These are phyloP conservation scores for Drosophila lacertosa DNA, from an alignment of 1,140 invertebrate genomes.

Conservation along the genomic window DNA sequence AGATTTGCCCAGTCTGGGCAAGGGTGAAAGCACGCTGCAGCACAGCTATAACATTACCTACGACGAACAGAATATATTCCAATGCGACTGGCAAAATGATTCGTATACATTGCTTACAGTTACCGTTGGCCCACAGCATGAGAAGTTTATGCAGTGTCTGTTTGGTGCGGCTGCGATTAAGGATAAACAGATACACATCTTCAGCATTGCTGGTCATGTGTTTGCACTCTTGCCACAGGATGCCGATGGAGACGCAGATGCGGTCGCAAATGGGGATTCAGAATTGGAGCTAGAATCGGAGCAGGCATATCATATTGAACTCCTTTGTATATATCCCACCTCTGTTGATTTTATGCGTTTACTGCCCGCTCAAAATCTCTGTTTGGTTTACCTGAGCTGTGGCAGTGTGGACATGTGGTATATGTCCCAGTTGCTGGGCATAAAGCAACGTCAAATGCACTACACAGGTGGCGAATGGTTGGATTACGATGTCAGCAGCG, in stretches of 20 bases:
- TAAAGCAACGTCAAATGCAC: conserved; percentile 56
- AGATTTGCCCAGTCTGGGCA: conserved; percentile 63
- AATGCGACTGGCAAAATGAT: conserved; percentile 62
- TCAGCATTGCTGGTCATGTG: conserved; percentile 62
- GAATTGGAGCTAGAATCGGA: neutral
- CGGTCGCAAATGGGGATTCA: neutral
- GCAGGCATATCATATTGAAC: conserved; percentile 53
- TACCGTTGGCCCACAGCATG: conserved; percentile 39
- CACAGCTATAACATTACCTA: conserved; percentile 69
- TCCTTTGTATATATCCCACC: conserved; percentile 58
- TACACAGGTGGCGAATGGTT: conserved; percentile 59
- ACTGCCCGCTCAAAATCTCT: conserved; percentile 49
- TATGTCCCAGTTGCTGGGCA: conserved; percentile 45
- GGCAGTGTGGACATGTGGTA: conserved; percentile 79
- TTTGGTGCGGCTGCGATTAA: conserved; percentile 29
- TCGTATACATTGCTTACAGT: conserved; percentile 52
- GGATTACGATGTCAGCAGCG: conserved; percentile 53
- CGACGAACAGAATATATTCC: conserved; percentile 70
- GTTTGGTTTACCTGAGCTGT: conserved; percentile 59
- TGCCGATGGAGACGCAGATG: neutral
- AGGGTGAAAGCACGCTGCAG: conserved; percentile 43
- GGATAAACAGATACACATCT: conserved; percentile 48
- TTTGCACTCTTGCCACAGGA: conserved; percentile 43
- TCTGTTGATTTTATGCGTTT: conserved; percentile 55
- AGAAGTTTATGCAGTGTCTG: conserved; percentile 58